Percentiles rank a stretch among this genome's conserved stretches.
Conservation (phyloP, 2,797 vertebrate species). For the Sebastes jordani region DNA sequence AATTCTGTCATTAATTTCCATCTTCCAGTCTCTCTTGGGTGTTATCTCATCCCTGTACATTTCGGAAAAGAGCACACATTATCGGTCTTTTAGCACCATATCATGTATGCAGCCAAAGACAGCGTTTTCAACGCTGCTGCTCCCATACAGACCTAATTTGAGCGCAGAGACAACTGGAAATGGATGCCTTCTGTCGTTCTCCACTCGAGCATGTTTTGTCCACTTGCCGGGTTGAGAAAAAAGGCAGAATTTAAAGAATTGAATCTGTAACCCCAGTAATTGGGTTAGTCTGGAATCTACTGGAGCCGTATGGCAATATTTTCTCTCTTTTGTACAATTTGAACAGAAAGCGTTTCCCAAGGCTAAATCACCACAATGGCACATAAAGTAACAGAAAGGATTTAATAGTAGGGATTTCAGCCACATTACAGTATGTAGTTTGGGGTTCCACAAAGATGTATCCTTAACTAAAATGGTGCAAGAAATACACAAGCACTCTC, state of each 20-base stretch:
- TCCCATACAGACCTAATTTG: conserved; percentile 22
- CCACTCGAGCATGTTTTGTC: conserved; percentile 23
- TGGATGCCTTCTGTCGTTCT: conserved; percentile 43
- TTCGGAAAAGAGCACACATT: not conserved
- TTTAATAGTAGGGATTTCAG: not conserved
- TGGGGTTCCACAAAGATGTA: not conserved
- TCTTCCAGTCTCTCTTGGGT: not conserved
- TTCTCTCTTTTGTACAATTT: not conserved
- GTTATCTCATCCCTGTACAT: not conserved
- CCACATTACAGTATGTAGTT: not conserved
- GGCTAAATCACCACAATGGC: not conserved
- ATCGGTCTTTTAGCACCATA: not conserved
- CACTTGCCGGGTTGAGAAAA: not conserved
- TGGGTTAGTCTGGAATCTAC: not conserved
- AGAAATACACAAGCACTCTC: not conserved
- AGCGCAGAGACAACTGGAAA: conserved; percentile 24
- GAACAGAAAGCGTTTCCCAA: not conserved
- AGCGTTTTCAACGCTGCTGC: not conserved
- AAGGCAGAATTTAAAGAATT: not conserved
- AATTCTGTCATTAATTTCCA: not conserved
- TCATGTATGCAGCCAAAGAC: not conserved
- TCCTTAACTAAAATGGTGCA: not conserved
- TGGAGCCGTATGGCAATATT: not conserved
- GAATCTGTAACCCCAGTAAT: conserved; percentile 6
- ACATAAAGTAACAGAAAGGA: not conserved